Evolutionary conservation across 2,888 invertebrate species (phyloP), one percentile per base, ranked within the genome.

Genomic region (Blastobasis adustella): DNA sequence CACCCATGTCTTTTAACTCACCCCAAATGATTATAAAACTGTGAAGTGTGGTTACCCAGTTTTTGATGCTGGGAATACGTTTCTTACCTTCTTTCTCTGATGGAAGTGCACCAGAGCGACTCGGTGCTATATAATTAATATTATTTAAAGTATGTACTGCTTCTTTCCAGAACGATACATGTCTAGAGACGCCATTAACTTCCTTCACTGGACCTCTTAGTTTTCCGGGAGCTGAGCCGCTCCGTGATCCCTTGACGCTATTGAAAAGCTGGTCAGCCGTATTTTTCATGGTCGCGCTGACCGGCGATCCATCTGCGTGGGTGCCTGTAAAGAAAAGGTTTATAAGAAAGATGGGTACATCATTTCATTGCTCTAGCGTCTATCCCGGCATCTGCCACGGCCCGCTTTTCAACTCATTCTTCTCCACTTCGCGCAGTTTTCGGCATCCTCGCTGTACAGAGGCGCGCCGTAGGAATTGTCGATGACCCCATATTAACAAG

Each of bases 31-130:
- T 52, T 5, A 53, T 38, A 51, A 55, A 58, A 40, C 58, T 56
- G 41, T 56, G 42, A 10, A 57, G 42, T 5, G 57, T 57, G 7
- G 45, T 55, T n/a, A 58, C 49, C 58, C 60, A 57, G 41, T 52
- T 49, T 45, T 53, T 40, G 44, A 57, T n/a, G 5, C 53, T 54
- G 7, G 58, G 56, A 7, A 56, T 54, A 5, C 47, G 46, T 36
- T 40, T 45, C 41, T 45, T 45, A 10, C n/a, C 3, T 45, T 23
- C 4, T 1, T 10, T 8, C 5, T 6, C 23, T 7, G 1, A 10
- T 40, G 6, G 23, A 49, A 41, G 46, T 4, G 1, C 1, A 3
- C 0, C 10, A n/a, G 5, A 40, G 5, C 8, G 6, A 40, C 1
- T 1, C 1, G 41, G 1, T 1, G 2, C 52, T 5, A 54, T 41